Conservation (phyloP, 2,797 vertebrate genomes). For the Sebastiscus albofasciatus region DNA sequence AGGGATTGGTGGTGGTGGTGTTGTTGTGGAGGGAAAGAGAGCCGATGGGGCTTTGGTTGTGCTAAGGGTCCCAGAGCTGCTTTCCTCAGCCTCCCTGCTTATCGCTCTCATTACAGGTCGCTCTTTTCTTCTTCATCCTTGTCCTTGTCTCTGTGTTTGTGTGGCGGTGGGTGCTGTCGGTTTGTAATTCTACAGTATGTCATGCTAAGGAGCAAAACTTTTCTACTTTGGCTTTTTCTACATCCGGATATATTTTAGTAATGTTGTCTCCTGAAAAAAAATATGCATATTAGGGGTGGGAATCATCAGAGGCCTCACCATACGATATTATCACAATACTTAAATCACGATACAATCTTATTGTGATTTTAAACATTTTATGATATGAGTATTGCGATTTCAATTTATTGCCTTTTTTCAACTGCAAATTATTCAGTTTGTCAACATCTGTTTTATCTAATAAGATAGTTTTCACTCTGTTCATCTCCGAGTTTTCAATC, state of each 20-base stretch:
- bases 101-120: conserved; percentile 46
- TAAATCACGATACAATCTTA: too few species aligned
- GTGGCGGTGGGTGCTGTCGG: neutral
- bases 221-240: neutral
- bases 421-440: too few species aligned
- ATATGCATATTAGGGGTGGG: too few species aligned
- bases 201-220: neutral
- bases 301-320: too few species aligned
- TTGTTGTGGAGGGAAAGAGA: conserved; percentile 23
- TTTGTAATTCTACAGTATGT: conserved; percentile 6
- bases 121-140: conserved; percentile 34
- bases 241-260: neutral
- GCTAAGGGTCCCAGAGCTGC: conserved; percentile 73
- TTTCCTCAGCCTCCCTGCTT: conserved; percentile 36
- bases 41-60: conserved; percentile 75
- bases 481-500: too few species aligned
- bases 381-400: too few species aligned
- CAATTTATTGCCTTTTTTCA: too few species aligned
- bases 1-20: conserved; percentile 19
- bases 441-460: too few species aligned
- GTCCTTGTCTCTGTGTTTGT: conserved; percentile 12
- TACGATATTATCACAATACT: too few species aligned
- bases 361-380: too few species aligned
- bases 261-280: too few species aligned
- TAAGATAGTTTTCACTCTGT: too few species aligned